Percentiles rank a stretch among this genome's conserved stretches.
Conservation (phyloP, 2,888 invertebrate species). For the Hedya salicella region DNA sequence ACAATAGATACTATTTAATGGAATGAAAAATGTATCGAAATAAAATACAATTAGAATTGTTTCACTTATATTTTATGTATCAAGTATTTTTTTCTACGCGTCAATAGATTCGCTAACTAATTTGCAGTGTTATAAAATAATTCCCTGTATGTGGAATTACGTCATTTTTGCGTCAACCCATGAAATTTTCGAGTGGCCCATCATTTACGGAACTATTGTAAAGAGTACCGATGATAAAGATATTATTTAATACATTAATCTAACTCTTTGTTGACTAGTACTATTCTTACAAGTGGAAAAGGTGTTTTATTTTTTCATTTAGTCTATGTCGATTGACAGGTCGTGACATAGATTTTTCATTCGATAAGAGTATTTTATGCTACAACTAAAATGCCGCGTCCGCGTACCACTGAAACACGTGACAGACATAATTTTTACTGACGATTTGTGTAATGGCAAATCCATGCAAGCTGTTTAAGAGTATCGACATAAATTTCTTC, state of each 20-base stretch:
- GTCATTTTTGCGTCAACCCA: no score
- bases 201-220: neutral
- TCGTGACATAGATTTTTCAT: constrained; percentile 1
- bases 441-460: neutral
- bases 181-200: no score
- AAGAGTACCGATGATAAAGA: constrained; percentile 1
- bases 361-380: neutral
- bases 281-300: neutral
- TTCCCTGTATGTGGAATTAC: no score
- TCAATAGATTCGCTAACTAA: no score
- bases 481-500: neutral
- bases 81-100: no score
- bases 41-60: no score
- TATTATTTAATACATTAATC: constrained; percentile 4
- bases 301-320: neutral
- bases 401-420: constrained; percentile 4
- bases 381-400: constrained; percentile 1
- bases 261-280: constrained; percentile 1
- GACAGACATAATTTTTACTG: constrained; percentile 1
- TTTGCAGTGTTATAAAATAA: no score
- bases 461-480: neutral
- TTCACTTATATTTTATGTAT: no score
- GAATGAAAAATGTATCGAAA: no score
- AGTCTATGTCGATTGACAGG: constrained; percentile 4
- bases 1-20: no score